A percentile compares a stretch with the other conserved stretches of the same genome.
Conservation (phyloP, 2,888 invertebrate species). For the Dendrolimus pini region DNA sequence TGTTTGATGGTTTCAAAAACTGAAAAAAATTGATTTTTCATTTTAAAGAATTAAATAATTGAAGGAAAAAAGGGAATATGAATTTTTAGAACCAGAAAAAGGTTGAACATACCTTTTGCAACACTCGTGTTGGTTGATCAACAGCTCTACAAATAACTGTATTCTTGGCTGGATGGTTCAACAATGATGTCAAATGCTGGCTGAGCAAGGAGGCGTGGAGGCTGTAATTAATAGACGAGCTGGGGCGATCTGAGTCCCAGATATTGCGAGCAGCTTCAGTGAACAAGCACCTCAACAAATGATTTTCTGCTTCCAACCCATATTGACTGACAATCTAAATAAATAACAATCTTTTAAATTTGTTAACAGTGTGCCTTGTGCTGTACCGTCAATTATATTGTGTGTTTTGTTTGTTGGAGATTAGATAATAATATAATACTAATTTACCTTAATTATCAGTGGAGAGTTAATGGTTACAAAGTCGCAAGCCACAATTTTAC, state of each 20-base stretch:
- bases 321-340: constrained; percentile 90
- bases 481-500: no score
- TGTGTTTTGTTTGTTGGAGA: no score
- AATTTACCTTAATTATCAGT: no score
- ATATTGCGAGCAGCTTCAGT: constrained; percentile 87
- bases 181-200: constrained; percentile 79
- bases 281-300: constrained; percentile 96
- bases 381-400: no score
- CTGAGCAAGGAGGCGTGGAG: constrained; percentile 80
- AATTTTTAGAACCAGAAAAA: constrained; percentile 81
- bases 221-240: constrained; percentile 84
- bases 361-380: no score
- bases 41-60: no score
- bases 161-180: constrained; percentile 91
- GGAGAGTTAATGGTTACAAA: no score
- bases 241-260: constrained; percentile 77
- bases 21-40: constrained; percentile 48
- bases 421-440: no score
- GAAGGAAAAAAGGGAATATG: no score
- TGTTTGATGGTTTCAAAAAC: constrained; percentile 86
- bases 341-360: background rate
- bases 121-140: constrained; percentile 85
- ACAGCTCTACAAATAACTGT: constrained; percentile 93
- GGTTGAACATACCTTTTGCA: constrained; percentile 79
- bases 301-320: constrained; percentile 98